A percentile compares a stretch with the other conserved stretches of the same genome.
phyloP scores from a whole-genome alignment of 2,797 vertebrate species.

The Acipenser ruthenus region DNA sequence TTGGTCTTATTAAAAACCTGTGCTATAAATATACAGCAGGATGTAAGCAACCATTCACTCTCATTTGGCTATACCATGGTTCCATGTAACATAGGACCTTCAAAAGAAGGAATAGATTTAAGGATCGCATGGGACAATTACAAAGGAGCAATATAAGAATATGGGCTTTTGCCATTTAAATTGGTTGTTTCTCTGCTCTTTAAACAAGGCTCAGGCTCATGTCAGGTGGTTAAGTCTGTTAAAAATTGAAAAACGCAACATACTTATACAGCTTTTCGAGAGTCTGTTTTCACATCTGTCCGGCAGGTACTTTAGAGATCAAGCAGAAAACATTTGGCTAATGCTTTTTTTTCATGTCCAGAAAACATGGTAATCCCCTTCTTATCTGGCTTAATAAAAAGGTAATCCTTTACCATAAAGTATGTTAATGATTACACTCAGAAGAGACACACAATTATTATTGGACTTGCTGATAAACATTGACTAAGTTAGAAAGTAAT shows the following conservation, averaged over 20 bases:
- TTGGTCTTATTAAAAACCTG: too few relatives aligned
- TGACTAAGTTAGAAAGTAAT: constrained; percentile 40
- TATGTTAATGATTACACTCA: constrained; percentile 52
- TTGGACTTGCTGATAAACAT: constrained; percentile 45
- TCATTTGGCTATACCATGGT: constrained; percentile 40
- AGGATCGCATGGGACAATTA: constrained; percentile 39
- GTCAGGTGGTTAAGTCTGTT: constrained; percentile 44
- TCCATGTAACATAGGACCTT: constrained; percentile 37
- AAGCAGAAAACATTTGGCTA: constrained; percentile 42
- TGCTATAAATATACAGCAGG: too few relatives aligned
- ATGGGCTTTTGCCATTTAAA: constrained; percentile 24
- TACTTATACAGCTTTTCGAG: constrained; percentile 16
- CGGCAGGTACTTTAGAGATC: constrained; percentile 49
- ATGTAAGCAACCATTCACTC: not conserved
- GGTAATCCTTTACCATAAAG: constrained; percentile 51
- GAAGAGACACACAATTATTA: constrained; percentile 29
- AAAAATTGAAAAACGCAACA: constrained; percentile 43
- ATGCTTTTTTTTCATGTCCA: constrained; percentile 57
- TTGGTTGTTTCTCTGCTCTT: constrained; percentile 33
- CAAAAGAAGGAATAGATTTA: constrained; percentile 38
- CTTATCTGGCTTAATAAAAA: constrained; percentile 60
- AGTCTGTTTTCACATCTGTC: constrained; percentile 49
- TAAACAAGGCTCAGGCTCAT: constrained; percentile 22
- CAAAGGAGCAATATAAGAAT: constrained; percentile 43
- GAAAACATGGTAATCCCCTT: constrained; percentile 49